These are phyloP conservation scores for Rhagophthalmus giganteus DNA, from an alignment of 2,888 invertebrate species.

Conservation along the genomic window DNA sequence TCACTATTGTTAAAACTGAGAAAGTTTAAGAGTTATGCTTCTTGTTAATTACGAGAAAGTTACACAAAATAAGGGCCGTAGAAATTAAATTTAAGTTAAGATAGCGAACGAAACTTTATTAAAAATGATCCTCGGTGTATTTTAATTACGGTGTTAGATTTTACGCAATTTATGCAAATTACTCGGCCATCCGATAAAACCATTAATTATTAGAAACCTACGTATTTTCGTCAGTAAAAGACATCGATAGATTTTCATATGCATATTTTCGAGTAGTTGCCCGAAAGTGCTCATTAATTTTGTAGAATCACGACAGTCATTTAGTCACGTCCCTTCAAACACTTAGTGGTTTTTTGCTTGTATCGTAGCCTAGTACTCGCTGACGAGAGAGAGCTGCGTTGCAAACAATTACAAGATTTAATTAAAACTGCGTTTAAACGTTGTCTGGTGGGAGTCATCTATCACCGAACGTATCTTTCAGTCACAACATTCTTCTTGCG, in stretches of 20 bases:
- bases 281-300: constrained; percentile 51
- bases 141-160: no score
- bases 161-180: no score
- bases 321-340: constrained; percentile 53
- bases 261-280: constrained; percentile 41
- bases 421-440: constrained; percentile 57
- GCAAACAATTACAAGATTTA: constrained; percentile 58
- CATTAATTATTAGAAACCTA: no score
- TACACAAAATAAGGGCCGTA: no score
- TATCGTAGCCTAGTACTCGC: constrained; percentile 44
- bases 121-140: no score
- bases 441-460: constrained; percentile 56
- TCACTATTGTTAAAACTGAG: no score
- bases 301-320: constrained; percentile 54
- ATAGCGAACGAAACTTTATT: no score
- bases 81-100: no score
- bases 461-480: constrained; percentile 54
- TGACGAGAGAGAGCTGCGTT: constrained; percentile 51
- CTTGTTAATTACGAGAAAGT: no score
- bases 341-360: constrained; percentile 54
- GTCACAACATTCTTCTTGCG: constrained; percentile 51
- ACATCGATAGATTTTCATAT: constrained; percentile 18
- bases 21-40: no score
- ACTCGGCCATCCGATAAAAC: no score
- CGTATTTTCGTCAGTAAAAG: no score